Percentiles rank a stretch among this genome's conserved stretches.
Conservation (phyloP, 2,797 vertebrate genomes). For the Sebastes flavidus region DNA sequence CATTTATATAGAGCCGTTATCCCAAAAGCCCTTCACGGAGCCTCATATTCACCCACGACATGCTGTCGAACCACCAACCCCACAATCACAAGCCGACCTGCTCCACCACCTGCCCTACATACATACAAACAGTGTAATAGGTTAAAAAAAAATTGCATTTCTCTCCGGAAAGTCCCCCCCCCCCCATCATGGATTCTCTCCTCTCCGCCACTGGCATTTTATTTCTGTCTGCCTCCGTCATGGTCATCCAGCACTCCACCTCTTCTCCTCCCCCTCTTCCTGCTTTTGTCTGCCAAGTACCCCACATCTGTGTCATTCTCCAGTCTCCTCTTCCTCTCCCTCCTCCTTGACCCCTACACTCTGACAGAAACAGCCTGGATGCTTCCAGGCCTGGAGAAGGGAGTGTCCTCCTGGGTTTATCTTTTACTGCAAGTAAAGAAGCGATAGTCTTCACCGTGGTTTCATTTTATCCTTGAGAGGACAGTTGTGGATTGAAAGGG, state of each 20-base stretch:
- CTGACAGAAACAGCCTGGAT: conserved; percentile 1
- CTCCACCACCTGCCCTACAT: background rate
- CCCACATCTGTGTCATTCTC: conserved; percentile 61
- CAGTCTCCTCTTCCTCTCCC: conserved; percentile 48
- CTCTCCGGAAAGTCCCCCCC: conserved; percentile 28
- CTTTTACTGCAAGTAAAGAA: background rate
- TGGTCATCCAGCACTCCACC: conserved; percentile 7
- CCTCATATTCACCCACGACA: conserved; percentile 15
- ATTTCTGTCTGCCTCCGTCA: conserved; percentile 53
- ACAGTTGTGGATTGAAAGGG: background rate
- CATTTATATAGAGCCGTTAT: conserved; percentile 48
- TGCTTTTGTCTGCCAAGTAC: conserved; percentile 78
- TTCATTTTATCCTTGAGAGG: background rate
- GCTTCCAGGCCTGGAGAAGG: background rate
- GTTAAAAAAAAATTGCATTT: background rate
- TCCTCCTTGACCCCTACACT: conserved; percentile 37
- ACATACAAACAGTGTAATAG: background rate
- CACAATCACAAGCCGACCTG: background rate
- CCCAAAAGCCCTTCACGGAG: conserved; percentile 15
- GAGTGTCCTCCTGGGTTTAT: background rate
- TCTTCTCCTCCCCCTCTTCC: conserved; percentile 59
- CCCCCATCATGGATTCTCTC: conserved; percentile 28
- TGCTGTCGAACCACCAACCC: background rate
- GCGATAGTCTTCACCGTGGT: background rate
- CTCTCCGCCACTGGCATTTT: conserved; percentile 26